These are phyloP conservation scores for Botia kubotai DNA, from an alignment of 2,797 vertebrate species.

Conservation along the genomic window DNA sequence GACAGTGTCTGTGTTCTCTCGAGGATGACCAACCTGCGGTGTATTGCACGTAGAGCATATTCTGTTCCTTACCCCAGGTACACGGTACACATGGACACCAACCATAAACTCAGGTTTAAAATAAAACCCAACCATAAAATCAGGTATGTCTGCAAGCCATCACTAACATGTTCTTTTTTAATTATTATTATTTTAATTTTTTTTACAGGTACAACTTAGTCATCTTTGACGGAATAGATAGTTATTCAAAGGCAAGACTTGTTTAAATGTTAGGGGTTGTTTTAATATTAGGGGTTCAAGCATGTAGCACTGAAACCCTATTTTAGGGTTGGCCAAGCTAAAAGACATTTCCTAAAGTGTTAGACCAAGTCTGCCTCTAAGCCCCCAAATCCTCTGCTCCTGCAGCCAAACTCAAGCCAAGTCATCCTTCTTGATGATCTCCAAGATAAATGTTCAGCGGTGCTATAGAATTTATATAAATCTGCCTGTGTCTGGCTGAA, in stretches of 20 bases:
- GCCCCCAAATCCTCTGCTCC: constrained; percentile 67
- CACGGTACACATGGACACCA: neutral
- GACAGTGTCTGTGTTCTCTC: constrained; percentile 8
- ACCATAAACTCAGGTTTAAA: constrained; percentile 1
- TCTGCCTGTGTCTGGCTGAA: constrained; percentile 57
- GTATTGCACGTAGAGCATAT: neutral
- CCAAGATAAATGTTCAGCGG: constrained; percentile 75
- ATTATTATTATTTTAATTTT: too few relatives aligned
- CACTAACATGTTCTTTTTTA: too few relatives aligned
- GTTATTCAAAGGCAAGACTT: constrained; percentile 11
- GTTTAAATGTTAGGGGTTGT: too few relatives aligned
- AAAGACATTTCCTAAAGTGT: constrained; percentile 76
- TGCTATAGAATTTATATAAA: constrained; percentile 64
- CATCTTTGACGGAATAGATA: neutral
- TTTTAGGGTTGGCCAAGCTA: constrained; percentile 53
- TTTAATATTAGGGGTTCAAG: too few relatives aligned
- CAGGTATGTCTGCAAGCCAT: neutral
- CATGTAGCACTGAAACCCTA: too few relatives aligned
- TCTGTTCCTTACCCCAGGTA: neutral
- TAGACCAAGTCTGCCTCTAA: constrained; percentile 64
- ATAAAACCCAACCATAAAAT: neutral
- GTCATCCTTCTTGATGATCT: constrained; percentile 71
- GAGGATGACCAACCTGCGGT: neutral
- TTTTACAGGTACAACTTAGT: neutral
- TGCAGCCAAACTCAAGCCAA: constrained; percentile 68